Base-by-base conservation (phyloP, 2,113 vertebrate genomes). In the Mohoua ochrocephala region DNA sequence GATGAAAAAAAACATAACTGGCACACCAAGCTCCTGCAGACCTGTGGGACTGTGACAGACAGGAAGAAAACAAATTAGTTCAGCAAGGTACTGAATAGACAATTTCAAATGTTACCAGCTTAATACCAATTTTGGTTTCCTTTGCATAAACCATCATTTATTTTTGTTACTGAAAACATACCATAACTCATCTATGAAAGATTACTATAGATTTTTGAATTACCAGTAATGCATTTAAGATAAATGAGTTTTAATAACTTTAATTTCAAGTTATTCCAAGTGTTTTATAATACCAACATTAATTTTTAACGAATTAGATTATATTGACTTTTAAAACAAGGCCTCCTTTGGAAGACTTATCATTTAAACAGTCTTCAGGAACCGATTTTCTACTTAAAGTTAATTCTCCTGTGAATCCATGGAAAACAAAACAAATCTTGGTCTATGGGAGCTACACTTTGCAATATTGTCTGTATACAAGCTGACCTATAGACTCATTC, bases 181-280 rank as follows among this genome's bases (percentile, higher is more conserved):
- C 30, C 30, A 68, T 83, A 77, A 96, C 49, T 94, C 94, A 82
- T 84, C 74, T 89, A 42, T 93, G 91, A 96, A 93, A 94, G 65
- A 74, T 85, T 92, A 89, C 68, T 94, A 96, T 84, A 88, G 92
- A 97, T 96, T 97, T 97, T 92, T 27, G 2, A 81, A 94, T 88
- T 92, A 97, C 88, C 80, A 96, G 61, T 41, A 87, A 15, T 37
- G 61, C 47, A 80, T 94, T 91, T 93, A 94, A 97, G 95, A 97
- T 87, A 91, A 97, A 96, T 76, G 81, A 68, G n/a, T 31, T 97
- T 94, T 94, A 94, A 79, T 95, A 96, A 88, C 69, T 85, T 97
- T 95, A 88, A 97, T 94, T 97, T 95, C 61, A 80, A 86, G 75
- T 85, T 91, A 95, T 70, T 97, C 53, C 69, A 83, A 92, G n/a